Evolutionary conservation across 1,140 invertebrate genomes (phyloP), one percentile per base, ranked within the genome.

Genomic region (Condylostylus longicornis): DNA sequence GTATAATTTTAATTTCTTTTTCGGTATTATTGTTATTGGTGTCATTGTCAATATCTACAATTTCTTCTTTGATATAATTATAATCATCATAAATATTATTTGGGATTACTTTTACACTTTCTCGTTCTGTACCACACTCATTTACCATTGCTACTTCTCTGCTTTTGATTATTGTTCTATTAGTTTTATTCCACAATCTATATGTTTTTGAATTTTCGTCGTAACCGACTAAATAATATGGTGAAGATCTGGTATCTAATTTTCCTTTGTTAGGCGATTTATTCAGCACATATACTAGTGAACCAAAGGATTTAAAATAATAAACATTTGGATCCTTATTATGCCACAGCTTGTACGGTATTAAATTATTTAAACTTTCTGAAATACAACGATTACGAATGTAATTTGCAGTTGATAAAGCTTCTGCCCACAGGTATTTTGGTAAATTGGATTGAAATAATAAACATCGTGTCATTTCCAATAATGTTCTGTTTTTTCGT

Each of bases 371-470:
- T 15, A 35, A 13, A 13, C 5, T 13, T 6, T 8, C 9, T 14
- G 10, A 7, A 7, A 20, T 12, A 18, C 32, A 35, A 21, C 37
- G 18, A 33, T 46, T 36, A 5, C n/a, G 5, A 5, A 36, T 5
- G 10, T 23, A 23, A 7, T 10, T 20, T 6, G 34, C 34, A 7
- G 53, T 62, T 51, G 47, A 10, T 1, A 62, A 42, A 5, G 64
- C 61, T 51, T 70, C 64, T 4, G 54, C 58, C 66, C 65, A 69
- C 27, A 61, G 49, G 9, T 37, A 22, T 25, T 53, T 46, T 14
- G 52, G 46, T 14, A 68, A 31, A 13, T 13, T 17, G 6, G 33
- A 18, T 5, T 36, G 5, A 10, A 18, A 5, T 13, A 66, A 30
- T 51, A 64, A 51, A 17, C 39, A 35, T 21, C 40, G 10, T 2